phyloP scores from a whole-genome alignment of 2,797 vertebrate genomes.

The Myotis daubentonii region DNA sequence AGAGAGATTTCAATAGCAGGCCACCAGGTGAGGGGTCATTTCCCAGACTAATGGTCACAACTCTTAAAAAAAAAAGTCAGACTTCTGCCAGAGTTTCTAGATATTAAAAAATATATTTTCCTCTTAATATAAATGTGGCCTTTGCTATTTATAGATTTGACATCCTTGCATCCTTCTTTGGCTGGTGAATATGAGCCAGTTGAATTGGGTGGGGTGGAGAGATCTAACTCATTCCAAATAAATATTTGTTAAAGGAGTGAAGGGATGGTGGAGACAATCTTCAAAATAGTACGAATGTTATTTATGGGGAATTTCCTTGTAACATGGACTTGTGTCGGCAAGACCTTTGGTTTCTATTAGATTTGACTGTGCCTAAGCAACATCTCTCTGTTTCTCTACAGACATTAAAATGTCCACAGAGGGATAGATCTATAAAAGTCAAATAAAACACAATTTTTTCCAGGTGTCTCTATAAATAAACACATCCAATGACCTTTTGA shows the following conservation, averaged over 20 bases:
- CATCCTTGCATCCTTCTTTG: slow-evolving; percentile 32
- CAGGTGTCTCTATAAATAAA: neutral
- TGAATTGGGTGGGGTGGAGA: neutral
- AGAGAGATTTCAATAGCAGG: slow-evolving; percentile 64
- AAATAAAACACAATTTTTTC: neutral
- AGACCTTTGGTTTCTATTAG: neutral
- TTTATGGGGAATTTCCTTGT: neutral
- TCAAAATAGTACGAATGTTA: neutral
- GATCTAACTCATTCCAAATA: neutral
- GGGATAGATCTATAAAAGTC: neutral
- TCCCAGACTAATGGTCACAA: slow-evolving; percentile 32
- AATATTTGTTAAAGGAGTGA: neutral
- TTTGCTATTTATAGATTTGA: slow-evolving; percentile 55
- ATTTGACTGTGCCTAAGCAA: neutral
- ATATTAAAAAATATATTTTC: slow-evolving; percentile 39
- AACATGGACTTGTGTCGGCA: neutral
- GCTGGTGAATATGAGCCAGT: neutral
- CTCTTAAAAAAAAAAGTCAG: slow-evolving; percentile 19
- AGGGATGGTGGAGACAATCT: neutral
- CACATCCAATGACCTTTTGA: neutral
- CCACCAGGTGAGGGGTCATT: neutral
- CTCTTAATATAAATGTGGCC: slow-evolving; percentile 26
- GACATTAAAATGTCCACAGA: neutral
- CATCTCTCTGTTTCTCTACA: neutral
- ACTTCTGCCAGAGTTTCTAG: neutral